Percentiles rank a stretch among this genome's conserved stretches.
Conservation (phyloP, 2,113 vertebrate genomes). For the Pimephales promelas region DNA sequence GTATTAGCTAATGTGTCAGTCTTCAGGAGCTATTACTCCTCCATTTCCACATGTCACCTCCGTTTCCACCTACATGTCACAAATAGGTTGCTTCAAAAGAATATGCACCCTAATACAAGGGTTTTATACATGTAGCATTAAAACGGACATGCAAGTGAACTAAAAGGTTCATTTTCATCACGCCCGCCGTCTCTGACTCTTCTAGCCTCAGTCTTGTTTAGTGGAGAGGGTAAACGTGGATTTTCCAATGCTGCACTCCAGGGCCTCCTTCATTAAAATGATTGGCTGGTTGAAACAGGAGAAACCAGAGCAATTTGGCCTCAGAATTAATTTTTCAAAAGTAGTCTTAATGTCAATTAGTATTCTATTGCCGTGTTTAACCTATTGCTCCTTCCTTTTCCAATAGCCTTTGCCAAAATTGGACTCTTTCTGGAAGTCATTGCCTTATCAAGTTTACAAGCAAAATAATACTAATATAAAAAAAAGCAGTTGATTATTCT, state of each 20-base stretch:
- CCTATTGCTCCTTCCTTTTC: conserved; percentile 50
- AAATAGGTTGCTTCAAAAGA: conserved; percentile 19
- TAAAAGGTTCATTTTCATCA: background rate
- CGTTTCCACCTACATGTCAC: background rate
- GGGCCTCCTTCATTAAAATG: conserved; percentile 58
- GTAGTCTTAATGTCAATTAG: conserved; percentile 63
- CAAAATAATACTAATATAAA: background rate
- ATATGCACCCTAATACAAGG: background rate
- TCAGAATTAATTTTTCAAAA: conserved; percentile 61
- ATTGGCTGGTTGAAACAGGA: conserved; percentile 64
- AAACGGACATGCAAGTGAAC: background rate
- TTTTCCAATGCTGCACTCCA: conserved; percentile 59
- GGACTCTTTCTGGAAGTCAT: conserved; percentile 23
- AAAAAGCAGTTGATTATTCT: background rate
- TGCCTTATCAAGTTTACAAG: conserved; percentile 39
- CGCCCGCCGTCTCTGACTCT: background rate
- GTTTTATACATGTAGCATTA: background rate
- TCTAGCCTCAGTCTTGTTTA: conserved; percentile 40
- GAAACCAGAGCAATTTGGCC: conserved; percentile 67
- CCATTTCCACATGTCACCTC: background rate
- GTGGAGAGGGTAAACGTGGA: conserved; percentile 31
- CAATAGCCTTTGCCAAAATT: conserved; percentile 15
- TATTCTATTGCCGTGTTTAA: conserved; percentile 64
- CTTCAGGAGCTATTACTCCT: conserved; percentile 18
- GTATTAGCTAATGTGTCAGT: conserved; percentile 42